These are phyloP conservation scores for Emys orbicularis DNA, from an alignment of 2,797 vertebrate species.

Conservation along the genomic window DNA sequence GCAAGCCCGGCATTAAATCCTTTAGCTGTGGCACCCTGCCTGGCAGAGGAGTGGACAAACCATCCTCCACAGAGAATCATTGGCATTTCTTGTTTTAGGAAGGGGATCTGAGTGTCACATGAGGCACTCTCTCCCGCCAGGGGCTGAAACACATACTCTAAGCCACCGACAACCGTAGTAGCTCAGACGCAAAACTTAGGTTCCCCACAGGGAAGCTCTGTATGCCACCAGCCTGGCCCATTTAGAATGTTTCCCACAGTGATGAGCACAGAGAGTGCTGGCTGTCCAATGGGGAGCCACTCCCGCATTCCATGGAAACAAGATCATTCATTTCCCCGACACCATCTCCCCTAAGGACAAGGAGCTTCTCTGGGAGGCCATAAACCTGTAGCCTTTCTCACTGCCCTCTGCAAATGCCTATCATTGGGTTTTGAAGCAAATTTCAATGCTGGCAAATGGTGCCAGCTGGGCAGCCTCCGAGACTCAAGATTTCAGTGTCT, in stretches of 20 bases:
- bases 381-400: neutral
- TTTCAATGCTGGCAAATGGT: neutral
- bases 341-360: neutral
- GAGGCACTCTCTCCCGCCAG: neutral
- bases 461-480: neutral
- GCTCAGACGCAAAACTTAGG: rapidly evolving
- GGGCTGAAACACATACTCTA: neutral
- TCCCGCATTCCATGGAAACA: neutral
- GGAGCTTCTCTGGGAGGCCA: neutral
- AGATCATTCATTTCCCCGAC: neutral
- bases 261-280: rapidly evolving
- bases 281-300: neutral
- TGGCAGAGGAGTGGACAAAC: neutral
- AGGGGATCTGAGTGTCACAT: neutral
- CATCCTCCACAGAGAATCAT: neutral
- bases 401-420: neutral
- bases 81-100: neutral
- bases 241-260: neutral
- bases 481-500: neutral
- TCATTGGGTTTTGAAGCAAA: neutral
- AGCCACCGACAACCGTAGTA: neutral
- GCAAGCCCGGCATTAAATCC: neutral
- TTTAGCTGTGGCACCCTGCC: neutral
- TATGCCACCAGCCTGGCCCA: neutral
- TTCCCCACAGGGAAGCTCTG: neutral